These are phyloP conservation scores for Chondrosia reniformis DNA, from an alignment of 37 sponge, comb jelly and placozoan genomes.

Conservation along the genomic window DNA sequence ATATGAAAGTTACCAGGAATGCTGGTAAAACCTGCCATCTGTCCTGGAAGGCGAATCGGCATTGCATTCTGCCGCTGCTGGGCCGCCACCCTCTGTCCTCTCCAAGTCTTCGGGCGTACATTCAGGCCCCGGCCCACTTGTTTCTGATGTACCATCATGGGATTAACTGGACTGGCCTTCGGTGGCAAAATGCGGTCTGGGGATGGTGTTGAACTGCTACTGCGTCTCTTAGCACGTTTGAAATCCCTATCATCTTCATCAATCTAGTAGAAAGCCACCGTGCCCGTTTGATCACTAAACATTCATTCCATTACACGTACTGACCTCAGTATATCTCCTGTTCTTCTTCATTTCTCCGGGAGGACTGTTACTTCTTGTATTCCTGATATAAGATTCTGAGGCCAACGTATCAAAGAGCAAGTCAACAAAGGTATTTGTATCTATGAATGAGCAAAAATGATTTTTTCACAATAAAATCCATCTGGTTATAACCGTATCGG, in stretches of 20 bases:
- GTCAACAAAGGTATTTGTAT: too few species aligned
- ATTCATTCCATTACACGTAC: too few species aligned
- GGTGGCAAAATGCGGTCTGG: not conserved
- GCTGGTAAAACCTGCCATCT: not conserved
- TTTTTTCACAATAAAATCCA: not conserved
- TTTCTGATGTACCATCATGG: too few species aligned
- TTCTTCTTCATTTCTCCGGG: too few species aligned
- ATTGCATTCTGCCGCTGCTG: not conserved
- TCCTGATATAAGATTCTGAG: too few species aligned
- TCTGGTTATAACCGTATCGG: too few species aligned
- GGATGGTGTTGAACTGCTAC: conserved; percentile 22
- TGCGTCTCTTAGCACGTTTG: conserved; percentile 46
- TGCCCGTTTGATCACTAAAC: not conserved
- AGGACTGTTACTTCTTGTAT: too few species aligned
- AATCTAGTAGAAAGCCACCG: conserved; percentile 7
- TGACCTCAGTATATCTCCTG: too few species aligned
- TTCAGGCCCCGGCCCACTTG: too few species aligned
- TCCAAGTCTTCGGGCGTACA: too few species aligned
- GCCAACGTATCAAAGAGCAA: too few species aligned
- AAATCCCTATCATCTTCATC: conserved; percentile 93
- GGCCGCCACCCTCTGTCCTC: not conserved
- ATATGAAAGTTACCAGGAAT: not conserved
- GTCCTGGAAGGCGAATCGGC: not conserved
- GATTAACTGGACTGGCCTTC: not conserved
- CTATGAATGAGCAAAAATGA: too few species aligned